A percentile compares a stretch with the other conserved stretches of the same genome.
These are phyloP conservation scores for Micoletzkya japonica DNA, from an alignment of 2,888 invertebrate species.

Conservation along the genomic window DNA sequence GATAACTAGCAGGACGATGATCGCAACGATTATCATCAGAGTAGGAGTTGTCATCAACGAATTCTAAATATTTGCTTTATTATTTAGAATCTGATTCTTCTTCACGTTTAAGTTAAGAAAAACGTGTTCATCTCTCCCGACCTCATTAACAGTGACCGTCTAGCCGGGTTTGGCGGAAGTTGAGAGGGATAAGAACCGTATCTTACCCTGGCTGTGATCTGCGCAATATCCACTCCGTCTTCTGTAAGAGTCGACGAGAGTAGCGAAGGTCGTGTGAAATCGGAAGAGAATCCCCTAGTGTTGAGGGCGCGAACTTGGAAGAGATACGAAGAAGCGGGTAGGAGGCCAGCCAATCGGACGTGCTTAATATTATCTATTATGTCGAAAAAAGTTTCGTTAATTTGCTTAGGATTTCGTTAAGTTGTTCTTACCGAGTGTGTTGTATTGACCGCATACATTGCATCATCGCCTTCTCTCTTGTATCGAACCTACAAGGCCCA, in stretches of 20 bases:
- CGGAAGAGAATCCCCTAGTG: constrained; percentile 42
- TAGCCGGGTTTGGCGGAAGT: too few species aligned
- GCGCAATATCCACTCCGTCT: constrained; percentile 42
- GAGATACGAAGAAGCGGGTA: constrained; percentile 33
- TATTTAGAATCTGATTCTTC: too few species aligned
- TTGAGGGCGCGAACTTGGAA: constrained; percentile 50
- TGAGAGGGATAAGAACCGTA: too few species aligned
- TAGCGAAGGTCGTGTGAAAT: constrained; percentile 38
- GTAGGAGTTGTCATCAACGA: not conserved
- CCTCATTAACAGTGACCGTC: too few species aligned
- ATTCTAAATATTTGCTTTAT: too few species aligned
- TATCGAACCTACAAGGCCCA: constrained; percentile 43
- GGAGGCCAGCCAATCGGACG: constrained; percentile 39
- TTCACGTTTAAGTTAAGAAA: too few species aligned
- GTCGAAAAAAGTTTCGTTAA: not conserved
- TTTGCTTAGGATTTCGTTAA: not conserved
- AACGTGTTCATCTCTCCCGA: too few species aligned
- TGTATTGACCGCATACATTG: constrained; percentile 51
- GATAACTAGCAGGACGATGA: constrained; percentile 30
- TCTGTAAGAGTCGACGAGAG: constrained; percentile 43
- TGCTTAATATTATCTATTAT: constrained; percentile 29
- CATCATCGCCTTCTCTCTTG: constrained; percentile 41
- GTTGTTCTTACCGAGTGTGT: constrained; percentile 42
- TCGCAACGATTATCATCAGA: constrained; percentile 10
- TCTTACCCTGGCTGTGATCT: constrained; percentile 18